Conservation (phyloP, 2,888 invertebrate genomes). For the Drosophila macrospina region DNA sequence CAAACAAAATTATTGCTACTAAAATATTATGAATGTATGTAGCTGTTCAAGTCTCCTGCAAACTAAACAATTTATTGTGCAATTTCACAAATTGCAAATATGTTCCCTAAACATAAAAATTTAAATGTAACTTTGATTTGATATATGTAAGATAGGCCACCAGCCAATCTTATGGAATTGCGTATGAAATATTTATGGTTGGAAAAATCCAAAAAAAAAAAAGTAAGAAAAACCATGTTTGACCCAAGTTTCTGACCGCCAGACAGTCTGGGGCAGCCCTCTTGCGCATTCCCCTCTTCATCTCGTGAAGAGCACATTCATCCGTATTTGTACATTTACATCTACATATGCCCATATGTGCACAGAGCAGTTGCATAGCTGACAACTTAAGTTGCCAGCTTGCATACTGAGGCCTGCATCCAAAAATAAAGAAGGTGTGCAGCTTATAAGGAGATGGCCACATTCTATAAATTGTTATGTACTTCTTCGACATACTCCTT, state of each 20-base stretch:
- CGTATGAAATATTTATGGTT: slow-evolving; percentile 71
- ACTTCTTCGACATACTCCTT: not conserved
- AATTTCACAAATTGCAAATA: slow-evolving; percentile 54
- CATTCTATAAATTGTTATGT: slow-evolving; percentile 6
- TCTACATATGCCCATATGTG: slow-evolving; percentile 12
- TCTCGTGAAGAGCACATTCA: slow-evolving; percentile 8
- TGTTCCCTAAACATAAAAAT: slow-evolving; percentile 53
- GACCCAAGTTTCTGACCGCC: slow-evolving; percentile 30
- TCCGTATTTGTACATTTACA: slow-evolving; percentile 10
- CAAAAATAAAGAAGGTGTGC: slow-evolving; percentile 26
- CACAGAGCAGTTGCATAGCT: slow-evolving; percentile 40
- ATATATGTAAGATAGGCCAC: slow-evolving; percentile 24
- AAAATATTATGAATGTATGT: slow-evolving; percentile 10
- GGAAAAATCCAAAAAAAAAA: slow-evolving; percentile 27
- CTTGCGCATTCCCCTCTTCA: not conserved
- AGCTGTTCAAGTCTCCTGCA: slow-evolving; percentile 37
- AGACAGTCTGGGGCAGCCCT: slow-evolving; percentile 4
- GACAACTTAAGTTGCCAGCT: slow-evolving; percentile 47
- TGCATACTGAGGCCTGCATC: slow-evolving; percentile 62
- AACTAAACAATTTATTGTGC: slow-evolving; percentile 65
- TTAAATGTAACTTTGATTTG: slow-evolving; percentile 72
- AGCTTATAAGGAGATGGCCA: not conserved
- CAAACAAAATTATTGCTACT: slow-evolving; percentile 36
- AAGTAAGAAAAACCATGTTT: slow-evolving; percentile 13
- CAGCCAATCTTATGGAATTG: slow-evolving; percentile 61